A percentile compares a stretch with the other conserved stretches of the same genome.
Evolutionary conservation across 1,140 invertebrate species (phyloP).

Genomic region (Drosophila triauraria): DNA sequence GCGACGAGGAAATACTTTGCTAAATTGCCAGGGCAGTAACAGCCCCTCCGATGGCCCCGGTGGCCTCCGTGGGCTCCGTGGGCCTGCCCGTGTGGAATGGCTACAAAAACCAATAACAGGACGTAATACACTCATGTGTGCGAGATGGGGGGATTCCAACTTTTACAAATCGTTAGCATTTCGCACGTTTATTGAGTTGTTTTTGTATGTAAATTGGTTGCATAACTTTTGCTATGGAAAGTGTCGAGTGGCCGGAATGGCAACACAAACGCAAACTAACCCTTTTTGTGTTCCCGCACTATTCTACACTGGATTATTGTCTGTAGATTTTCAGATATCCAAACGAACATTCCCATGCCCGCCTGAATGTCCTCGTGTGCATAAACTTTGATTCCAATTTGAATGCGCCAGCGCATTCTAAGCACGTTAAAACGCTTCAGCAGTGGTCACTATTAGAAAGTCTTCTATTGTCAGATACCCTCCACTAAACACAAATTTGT

Average conservation of each 20-base stretch:
- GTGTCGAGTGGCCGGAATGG: constrained; percentile 71
- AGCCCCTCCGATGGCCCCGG: constrained; percentile 6
- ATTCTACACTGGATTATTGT: constrained; percentile 77
- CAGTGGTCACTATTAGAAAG: no score
- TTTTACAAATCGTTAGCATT: constrained; percentile 83
- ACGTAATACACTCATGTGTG: constrained; percentile 45
- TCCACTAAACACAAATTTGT: neutral
- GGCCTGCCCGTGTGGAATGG: constrained; percentile 37
- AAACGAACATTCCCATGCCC: constrained; percentile 14
- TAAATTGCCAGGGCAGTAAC: constrained; percentile 70
- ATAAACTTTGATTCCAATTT: constrained; percentile 78
- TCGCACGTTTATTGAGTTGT: constrained; percentile 84
- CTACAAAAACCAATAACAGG: constrained; percentile 69
- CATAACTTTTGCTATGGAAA: constrained; percentile 76
- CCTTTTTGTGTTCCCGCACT: constrained; percentile 54
- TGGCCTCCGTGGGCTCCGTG: neutral
- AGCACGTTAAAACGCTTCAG: constrained; percentile 9
- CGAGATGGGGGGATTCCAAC: constrained; percentile 46
- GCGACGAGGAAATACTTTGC: constrained; percentile 78
- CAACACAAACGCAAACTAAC: constrained; percentile 55
- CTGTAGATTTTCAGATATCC: constrained; percentile 74
- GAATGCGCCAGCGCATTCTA: constrained; percentile 67
- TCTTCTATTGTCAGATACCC: neutral
- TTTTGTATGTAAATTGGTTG: constrained; percentile 83
- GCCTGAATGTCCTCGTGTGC: constrained; percentile 42